Evolutionary conservation across 2,888 invertebrate species (phyloP), one percentile per base, ranked within the genome.

Genomic region (Prenolepis imparis): DNA sequence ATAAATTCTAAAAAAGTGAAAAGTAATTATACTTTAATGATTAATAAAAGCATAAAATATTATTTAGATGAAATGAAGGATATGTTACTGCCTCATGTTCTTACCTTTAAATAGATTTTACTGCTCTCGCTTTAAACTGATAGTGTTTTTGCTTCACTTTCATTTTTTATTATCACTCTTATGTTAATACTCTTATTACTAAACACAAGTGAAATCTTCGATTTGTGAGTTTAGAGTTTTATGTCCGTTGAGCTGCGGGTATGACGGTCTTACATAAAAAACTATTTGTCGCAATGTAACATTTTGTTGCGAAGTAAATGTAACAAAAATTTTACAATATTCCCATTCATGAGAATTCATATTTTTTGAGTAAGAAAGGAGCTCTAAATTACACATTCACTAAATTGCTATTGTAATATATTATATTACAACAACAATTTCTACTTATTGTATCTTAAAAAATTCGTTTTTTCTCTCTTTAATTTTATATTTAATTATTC

Each of bases 211-310:
- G 77, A 77, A 77, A 77, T 36, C 24, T 24, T 55, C 9, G n/a
- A 52, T 39, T 75, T 28, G 36, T 67, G 67, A 9, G 18, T 77
- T 67, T 57, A 12, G 18, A 32, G 3, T 44, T 36, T 36, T 36
- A 52, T 9, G 41, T 55, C 39, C 28, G n/a, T 36, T 28, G n/a
- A 77, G 15, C 55, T 77, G 77, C 77, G 77, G 77, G 77, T 57
- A 77, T 77, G 41, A 55, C 8, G 77, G 77, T 67, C 39, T 67
- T 77, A 39, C 55, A 39, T 41, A 77, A 77, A 75, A 75, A 63
- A 48, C 11, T 32, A 64, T 48, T 75, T 77, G 52, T 41, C 44
- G 36, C 15, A 67, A 77, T 67, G 15, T n/a, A 18, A 6, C 18
- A 36, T 39, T 39, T 57, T n/a, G 8, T 52, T 55, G 39, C 44